These are phyloP conservation scores for Tyrophagus putrescentiae DNA, from an alignment of 1,140 invertebrate genomes.

Conservation along the genomic window DNA sequence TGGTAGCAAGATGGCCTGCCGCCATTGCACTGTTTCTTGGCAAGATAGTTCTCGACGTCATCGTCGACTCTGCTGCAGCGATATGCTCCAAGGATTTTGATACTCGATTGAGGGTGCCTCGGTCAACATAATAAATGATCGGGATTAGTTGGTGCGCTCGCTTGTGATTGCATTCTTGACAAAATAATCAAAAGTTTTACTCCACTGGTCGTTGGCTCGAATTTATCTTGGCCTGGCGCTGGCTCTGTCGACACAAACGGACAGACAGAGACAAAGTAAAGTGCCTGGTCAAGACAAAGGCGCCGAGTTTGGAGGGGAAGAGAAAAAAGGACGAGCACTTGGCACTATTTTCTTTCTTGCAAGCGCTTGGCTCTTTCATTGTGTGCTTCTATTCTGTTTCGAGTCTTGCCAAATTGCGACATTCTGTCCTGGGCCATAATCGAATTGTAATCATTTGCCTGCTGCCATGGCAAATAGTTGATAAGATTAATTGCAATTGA, in stretches of 20 bases:
- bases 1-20: no score
- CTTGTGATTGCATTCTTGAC: not conserved
- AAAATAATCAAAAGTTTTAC: conserved; percentile 8
- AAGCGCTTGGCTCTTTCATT: no score
- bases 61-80: not conserved
- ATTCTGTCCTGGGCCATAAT: not conserved
- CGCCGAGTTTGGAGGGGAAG: no score
- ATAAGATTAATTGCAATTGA: conserved; percentile 15
- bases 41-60: no score
- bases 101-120: conserved; percentile 7
- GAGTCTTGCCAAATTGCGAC: no score
- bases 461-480: not conserved
- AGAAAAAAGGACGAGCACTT: no score
- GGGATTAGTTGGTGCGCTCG: conserved; percentile 1
- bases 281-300: no score
- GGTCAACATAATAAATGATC: conserved; percentile 9
- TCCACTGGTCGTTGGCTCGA: no score
- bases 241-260: not conserved
- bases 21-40: no score
- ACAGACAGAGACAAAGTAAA: not conserved
- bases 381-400: no score
- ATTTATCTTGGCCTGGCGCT: not conserved
- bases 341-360: not conserved
- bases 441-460: conserved; percentile 13
- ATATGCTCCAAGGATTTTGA: conserved; percentile 6